Evolutionary conservation across 2,797 vertebrate genomes (phyloP).

Genomic region (Sorex maritimensis): DNA sequence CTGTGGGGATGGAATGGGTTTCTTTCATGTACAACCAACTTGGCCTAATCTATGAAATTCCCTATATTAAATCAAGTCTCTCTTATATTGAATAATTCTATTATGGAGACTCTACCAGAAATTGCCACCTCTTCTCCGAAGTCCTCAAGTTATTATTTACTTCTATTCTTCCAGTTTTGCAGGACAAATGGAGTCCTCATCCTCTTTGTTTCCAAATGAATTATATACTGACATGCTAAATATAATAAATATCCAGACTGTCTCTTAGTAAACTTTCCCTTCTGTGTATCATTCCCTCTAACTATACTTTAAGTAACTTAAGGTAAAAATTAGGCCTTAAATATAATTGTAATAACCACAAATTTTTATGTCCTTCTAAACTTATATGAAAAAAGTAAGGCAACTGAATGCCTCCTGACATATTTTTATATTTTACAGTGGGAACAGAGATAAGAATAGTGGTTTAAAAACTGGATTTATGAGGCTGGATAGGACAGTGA

Average conservation of each 20-base stretch:
- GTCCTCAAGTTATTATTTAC: background rate
- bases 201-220: background rate
- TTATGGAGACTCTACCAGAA: background rate
- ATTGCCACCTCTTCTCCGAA: background rate
- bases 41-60: background rate
- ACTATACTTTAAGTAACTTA: conserved; percentile 16
- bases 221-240: background rate
- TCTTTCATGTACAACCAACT: conserved; percentile 18
- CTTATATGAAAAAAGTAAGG: background rate
- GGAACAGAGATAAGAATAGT: background rate
- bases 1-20: background rate
- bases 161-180: background rate
- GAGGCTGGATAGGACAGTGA: no score
- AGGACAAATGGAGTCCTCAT: background rate
- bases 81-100: background rate
- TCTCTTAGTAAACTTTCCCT: background rate
- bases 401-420: background rate
- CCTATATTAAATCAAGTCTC: conserved; percentile 2
- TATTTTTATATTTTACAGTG: background rate
- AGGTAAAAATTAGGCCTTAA: conserved; percentile 3
- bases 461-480: no score
- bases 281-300: background rate
- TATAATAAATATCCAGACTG: background rate
- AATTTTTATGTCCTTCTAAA: background rate
- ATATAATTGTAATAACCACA: background rate